Evolutionary conservation across 1,140 invertebrate species (phyloP).

Genomic region (Brachionus rubens): DNA sequence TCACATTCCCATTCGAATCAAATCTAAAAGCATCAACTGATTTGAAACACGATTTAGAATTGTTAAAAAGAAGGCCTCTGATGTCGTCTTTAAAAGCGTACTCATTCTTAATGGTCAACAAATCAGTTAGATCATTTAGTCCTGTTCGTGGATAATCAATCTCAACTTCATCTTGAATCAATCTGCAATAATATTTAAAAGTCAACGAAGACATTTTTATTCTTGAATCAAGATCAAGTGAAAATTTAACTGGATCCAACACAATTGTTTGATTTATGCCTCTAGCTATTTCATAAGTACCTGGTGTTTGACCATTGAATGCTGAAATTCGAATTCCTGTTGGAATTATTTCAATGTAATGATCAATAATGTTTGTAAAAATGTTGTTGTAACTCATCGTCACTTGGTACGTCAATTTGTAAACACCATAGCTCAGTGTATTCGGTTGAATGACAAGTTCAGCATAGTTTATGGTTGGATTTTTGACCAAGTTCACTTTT

Average conservation of each 20-base stretch:
- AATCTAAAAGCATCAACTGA: constrained; percentile 1
- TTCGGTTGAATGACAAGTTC: constrained; percentile 35
- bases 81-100: neutral
- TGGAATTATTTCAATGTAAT: neutral
- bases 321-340: neutral
- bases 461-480: constrained; percentile 34
- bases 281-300: constrained; percentile 10
- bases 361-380: neutral
- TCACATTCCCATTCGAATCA: constrained; percentile 4
- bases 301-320: neutral
- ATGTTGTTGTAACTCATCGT: neutral
- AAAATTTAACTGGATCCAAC: neutral
- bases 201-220: neutral
- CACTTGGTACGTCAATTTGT: constrained; percentile 8
- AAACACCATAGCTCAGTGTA: neutral
- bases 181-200: neutral
- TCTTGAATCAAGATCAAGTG: neutral
- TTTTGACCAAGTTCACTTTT: neutral
- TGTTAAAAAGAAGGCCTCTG: neutral
- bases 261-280: neutral
- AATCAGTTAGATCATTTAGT: neutral
- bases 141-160: constrained; percentile 1
- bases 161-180: constrained; percentile 18
- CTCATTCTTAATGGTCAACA: neutral
- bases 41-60: constrained; percentile 1